Evolutionary conservation across 2,888 invertebrate species (phyloP).

Genomic region (Nipponacmea schrenckii): DNA sequence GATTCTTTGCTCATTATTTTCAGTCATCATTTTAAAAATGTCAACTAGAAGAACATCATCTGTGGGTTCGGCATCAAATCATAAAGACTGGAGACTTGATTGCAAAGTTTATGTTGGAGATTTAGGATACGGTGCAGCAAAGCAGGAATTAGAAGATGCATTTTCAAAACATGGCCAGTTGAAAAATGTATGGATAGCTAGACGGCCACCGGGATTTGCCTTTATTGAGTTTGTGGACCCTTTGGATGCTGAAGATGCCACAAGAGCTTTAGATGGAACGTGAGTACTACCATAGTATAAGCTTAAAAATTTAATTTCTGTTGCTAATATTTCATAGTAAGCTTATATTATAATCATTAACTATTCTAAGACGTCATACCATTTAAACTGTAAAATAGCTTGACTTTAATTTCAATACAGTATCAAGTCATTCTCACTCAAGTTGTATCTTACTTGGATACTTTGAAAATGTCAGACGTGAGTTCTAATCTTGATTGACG

Average conservation of each 20-base stretch:
- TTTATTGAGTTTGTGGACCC: conserved; percentile 67
- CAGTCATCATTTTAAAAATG: no score
- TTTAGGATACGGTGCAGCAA: conserved; percentile 88
- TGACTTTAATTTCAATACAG: no score
- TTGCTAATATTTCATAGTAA: no score
- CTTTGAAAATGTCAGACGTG: no score
- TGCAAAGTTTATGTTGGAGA: conserved; percentile 95
- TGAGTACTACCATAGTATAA: conserved; percentile 32
- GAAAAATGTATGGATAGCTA: conserved; percentile 91
- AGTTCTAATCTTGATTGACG: no score
- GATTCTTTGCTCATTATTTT: no score
- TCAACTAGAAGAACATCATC: no score
- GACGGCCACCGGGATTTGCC: conserved; percentile 82
- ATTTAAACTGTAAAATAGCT: no score
- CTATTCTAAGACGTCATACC: no score
- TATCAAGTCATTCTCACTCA: no score
- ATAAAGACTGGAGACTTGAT: conserved; percentile 81
- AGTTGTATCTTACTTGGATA: no score
- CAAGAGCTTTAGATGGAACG: conserved; percentile 66
- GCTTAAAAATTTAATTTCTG: background rate
- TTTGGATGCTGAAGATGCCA: conserved; percentile 66
- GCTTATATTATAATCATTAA: no score
- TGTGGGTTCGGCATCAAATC: background rate
- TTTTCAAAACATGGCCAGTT: conserved; percentile 89
- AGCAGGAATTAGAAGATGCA: conserved; percentile 85